Evolutionary conservation across 2,888 invertebrate species (phyloP).

Genomic region (Pandemis corylana): DNA sequence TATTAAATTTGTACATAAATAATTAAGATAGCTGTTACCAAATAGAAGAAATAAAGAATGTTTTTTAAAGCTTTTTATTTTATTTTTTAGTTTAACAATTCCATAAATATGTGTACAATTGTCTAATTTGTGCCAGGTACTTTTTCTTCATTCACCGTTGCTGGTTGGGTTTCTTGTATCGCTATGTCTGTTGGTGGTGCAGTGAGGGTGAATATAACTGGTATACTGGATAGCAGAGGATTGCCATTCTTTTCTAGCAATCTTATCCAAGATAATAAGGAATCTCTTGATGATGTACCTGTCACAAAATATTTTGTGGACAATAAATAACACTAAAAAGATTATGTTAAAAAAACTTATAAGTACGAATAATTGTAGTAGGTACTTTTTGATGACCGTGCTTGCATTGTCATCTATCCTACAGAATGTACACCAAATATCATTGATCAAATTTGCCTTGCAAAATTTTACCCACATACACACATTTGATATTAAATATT

Average conservation of each 20-base stretch:
- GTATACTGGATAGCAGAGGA: slow-evolving; percentile 88
- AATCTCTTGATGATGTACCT: slow-evolving; percentile 95
- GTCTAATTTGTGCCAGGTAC: slow-evolving; percentile 23
- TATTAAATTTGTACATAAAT: neutral
- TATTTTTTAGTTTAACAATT: slow-evolving; percentile 17
- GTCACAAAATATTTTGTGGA: slow-evolving; percentile 46
- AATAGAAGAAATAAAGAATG: neutral
- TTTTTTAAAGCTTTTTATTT: slow-evolving; percentile 12
- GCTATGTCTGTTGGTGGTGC: slow-evolving; percentile 83
- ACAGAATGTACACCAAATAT: too few species aligned
- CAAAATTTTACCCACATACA: too few species aligned
- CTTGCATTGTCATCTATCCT: too few species aligned
- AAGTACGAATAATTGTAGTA: too few species aligned
- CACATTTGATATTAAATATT: too few species aligned
- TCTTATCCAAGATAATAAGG: slow-evolving; percentile 96
- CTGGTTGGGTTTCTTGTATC: slow-evolving; percentile 66
- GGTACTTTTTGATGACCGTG: too few species aligned
- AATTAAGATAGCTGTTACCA: neutral
- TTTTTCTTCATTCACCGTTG: slow-evolving; percentile 51
- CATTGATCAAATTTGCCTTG: too few species aligned
- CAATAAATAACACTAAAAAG: too few species aligned
- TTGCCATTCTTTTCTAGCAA: slow-evolving; percentile 91
- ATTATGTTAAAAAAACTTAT: too few species aligned
- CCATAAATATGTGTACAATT: slow-evolving; percentile 1
- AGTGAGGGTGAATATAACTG: slow-evolving; percentile 93